Evolutionary conservation across 2,113 vertebrate genomes (phyloP).

Genomic region (Lucifuga dentata): DNA sequence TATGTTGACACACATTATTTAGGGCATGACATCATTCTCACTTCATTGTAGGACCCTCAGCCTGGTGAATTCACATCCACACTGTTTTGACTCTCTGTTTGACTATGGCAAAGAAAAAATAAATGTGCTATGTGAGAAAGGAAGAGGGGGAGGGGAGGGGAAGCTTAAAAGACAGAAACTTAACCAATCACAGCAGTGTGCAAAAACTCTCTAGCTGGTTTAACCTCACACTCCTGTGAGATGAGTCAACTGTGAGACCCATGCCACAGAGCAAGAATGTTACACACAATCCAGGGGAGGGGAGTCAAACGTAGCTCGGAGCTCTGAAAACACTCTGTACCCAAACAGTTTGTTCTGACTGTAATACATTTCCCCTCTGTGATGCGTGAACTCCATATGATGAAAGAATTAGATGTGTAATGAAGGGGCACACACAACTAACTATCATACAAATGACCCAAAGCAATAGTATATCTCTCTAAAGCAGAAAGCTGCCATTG

Average conservation of each 20-base stretch:
- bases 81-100: slow-evolving; percentile 17
- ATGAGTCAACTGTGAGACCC: slow-evolving; percentile 80
- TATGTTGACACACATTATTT: slow-evolving; percentile 21
- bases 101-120: slow-evolving; percentile 18
- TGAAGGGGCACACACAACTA: too few relatives aligned
- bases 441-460: background rate
- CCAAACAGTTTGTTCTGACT: slow-evolving; percentile 69
- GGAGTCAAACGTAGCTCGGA: slow-evolving; percentile 1
- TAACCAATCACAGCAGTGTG: slow-evolving; percentile 62
- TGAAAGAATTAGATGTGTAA: background rate
- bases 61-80: slow-evolving; percentile 32
- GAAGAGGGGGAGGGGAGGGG: slow-evolving; percentile 29
- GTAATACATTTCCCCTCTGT: slow-evolving; percentile 6
- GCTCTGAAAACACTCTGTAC: slow-evolving; percentile 73
- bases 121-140: slow-evolving; percentile 50
- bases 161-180: slow-evolving; percentile 43
- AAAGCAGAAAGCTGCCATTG: too few relatives aligned
- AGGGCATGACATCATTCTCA: slow-evolving; percentile 55
- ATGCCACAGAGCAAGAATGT: slow-evolving; percentile 69
- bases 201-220: slow-evolving; percentile 65
- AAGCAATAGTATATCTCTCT: slow-evolving; percentile 2
- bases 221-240: slow-evolving; percentile 71
- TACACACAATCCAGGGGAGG: slow-evolving; percentile 43
- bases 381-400: too few relatives aligned
- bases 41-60: slow-evolving; percentile 43